phyloP scores from a whole-genome alignment of 1,140 invertebrate genomes.

The Drosophila kepulauana region DNA sequence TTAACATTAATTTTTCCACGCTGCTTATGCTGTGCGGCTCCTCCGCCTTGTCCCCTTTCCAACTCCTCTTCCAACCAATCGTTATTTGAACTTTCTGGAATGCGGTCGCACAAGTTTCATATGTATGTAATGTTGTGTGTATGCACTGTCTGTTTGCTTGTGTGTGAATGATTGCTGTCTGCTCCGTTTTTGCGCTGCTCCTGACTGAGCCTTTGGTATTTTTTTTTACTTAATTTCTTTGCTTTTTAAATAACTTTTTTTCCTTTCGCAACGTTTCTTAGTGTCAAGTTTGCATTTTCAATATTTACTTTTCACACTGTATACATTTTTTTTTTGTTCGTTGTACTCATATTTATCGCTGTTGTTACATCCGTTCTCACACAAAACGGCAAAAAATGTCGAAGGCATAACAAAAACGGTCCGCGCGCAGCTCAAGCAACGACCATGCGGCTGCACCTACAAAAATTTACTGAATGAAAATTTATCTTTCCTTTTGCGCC shows the following conservation, averaged over 20 bases:
- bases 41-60: slow-evolving; percentile 9
- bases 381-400: slow-evolving; percentile 8
- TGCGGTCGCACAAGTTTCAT: slow-evolving; percentile 75
- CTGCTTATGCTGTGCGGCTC: slow-evolving; percentile 44
- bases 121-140: neutral
- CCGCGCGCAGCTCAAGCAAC: slow-evolving; percentile 28
- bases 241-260: slow-evolving; percentile 9
- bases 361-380: slow-evolving; percentile 39
- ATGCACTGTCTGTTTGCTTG: neutral
- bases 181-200: slow-evolving; percentile 47
- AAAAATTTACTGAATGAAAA: slow-evolving; percentile 77
- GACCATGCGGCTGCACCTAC: slow-evolving; percentile 55
- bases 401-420: slow-evolving; percentile 15
- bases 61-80: slow-evolving; percentile 32
- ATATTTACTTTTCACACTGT: slow-evolving; percentile 63
- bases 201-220: slow-evolving; percentile 38
- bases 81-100: slow-evolving; percentile 82
- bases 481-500: slow-evolving; percentile 77
- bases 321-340: slow-evolving; percentile 22
- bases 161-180: slow-evolving; percentile 8
- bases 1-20: slow-evolving; percentile 70
- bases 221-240: slow-evolving; percentile 17
- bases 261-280: slow-evolving; percentile 10
- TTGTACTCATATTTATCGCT: slow-evolving; percentile 9
- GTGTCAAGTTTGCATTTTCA: slow-evolving; percentile 32